A percentile compares a stretch with the other conserved stretches of the same genome.
Conservation (phyloP, 2,888 invertebrate genomes). For the Parnassius orleans region DNA sequence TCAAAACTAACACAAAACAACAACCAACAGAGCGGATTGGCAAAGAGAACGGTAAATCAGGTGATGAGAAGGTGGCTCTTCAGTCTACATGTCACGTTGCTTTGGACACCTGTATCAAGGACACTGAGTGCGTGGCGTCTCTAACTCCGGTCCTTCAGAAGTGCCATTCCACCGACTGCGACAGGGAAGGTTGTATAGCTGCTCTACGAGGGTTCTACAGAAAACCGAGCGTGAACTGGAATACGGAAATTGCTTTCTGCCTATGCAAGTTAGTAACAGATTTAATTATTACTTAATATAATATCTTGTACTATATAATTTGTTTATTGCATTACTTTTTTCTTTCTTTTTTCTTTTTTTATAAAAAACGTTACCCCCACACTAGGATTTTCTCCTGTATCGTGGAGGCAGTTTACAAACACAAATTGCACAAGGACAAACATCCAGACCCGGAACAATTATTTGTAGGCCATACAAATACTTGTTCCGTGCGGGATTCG, state of each 20-base stretch:
- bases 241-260: constrained; percentile 94
- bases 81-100: constrained; percentile 95
- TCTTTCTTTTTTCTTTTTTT: no score
- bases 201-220: constrained; percentile 93
- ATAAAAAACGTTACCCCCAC: no score
- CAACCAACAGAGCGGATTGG: constrained; percentile 77
- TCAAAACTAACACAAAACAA: constrained; percentile 49
- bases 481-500: no score
- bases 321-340: no score
- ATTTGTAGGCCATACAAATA: no score
- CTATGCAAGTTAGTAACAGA: constrained; percentile 91
- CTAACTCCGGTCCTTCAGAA: constrained; percentile 92
- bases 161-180: constrained; percentile 87
- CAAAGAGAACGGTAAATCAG: constrained; percentile 79
- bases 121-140: constrained; percentile 88
- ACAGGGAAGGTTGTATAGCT: constrained; percentile 93
- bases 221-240: constrained; percentile 89
- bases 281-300: constrained; percentile 1
- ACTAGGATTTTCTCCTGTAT: no score
- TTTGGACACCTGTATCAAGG: constrained; percentile 89
- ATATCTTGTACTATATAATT: not conserved
- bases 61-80: constrained; percentile 81
- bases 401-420: no score
- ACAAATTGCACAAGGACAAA: no score
- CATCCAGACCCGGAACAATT: no score